Evolutionary conservation across 2,888 invertebrate genomes (phyloP).

Genomic region (Cyrtodaria siliqua): DNA sequence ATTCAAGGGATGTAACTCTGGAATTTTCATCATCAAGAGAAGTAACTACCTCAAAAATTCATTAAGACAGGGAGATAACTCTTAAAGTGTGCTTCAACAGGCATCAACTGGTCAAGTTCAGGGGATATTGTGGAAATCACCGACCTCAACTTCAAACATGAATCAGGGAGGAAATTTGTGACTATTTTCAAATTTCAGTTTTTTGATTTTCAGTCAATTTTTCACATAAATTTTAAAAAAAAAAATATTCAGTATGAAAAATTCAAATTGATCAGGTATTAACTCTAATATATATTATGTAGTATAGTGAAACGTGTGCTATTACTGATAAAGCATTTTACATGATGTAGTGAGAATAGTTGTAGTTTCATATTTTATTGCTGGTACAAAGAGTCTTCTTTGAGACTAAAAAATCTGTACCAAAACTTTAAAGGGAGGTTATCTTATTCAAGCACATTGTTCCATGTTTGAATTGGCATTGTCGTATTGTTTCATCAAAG

Average conservation of each 20-base stretch:
- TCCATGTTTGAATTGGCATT: too few species aligned
- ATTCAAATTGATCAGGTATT: neutral
- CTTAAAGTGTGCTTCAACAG: slow-evolving; percentile 27
- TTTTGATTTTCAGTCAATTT: neutral
- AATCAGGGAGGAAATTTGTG: slow-evolving; percentile 20
- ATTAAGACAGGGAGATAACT: slow-evolving; percentile 33
- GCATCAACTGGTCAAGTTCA: slow-evolving; percentile 6
- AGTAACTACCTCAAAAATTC: slow-evolving; percentile 40
- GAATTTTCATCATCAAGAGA: slow-evolving; percentile 37
- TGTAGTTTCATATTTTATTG: too few species aligned
- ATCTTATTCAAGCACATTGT: too few species aligned
- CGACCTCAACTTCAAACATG: slow-evolving; percentile 23
- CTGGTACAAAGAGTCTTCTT: too few species aligned
- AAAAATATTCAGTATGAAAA: neutral
- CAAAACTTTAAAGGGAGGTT: too few species aligned
- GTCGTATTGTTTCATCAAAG: too few species aligned
- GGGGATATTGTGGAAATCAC: slow-evolving; percentile 4
- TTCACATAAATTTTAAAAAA: too few species aligned
- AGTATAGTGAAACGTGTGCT: neutral
- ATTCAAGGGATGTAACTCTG: slow-evolving; percentile 35
- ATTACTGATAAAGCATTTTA: slow-evolving; percentile 3
- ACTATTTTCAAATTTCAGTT: slow-evolving; percentile 3
- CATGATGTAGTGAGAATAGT: too few species aligned
- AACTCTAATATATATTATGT: too few species aligned
- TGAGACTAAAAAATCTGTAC: too few species aligned